phyloP scores from a whole-genome alignment of 2,888 invertebrate species.

The Pseudococcus longispinus region DNA sequence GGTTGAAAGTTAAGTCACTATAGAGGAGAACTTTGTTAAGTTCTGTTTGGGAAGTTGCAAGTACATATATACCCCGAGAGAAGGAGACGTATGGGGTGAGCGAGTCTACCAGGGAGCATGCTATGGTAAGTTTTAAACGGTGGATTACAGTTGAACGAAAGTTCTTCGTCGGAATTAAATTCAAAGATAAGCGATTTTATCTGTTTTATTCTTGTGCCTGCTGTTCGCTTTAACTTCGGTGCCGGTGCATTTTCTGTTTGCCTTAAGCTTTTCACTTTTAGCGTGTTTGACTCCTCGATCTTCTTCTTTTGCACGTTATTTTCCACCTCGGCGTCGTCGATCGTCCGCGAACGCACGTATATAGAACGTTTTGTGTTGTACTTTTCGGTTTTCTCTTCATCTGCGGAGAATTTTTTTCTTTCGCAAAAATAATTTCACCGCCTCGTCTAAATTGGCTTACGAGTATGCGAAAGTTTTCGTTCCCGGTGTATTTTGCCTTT shows the following conservation, averaged over 20 bases:
- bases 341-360: neutral
- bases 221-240: slow-evolving; percentile 37
- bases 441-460: neutral
- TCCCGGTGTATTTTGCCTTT: neutral
- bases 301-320: neutral
- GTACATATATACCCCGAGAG: neutral
- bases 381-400: neutral
- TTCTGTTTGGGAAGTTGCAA: slow-evolving; percentile 29
- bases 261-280: slow-evolving; percentile 44
- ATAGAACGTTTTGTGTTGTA: neutral
- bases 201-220: slow-evolving; percentile 22
- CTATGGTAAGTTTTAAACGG: slow-evolving; percentile 39
- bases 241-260: slow-evolving; percentile 35
- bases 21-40: slow-evolving; percentile 27
- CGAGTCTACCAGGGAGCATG: neutral
- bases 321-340: neutral
- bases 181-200: slow-evolving; percentile 51
- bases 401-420: neutral
- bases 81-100: neutral
- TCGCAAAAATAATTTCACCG: neutral
- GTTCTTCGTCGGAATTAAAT: slow-evolving; percentile 49
- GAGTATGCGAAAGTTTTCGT: neutral
- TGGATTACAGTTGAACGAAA: slow-evolving; percentile 46
- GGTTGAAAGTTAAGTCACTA: slow-evolving; percentile 48
- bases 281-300: neutral